These are phyloP conservation scores for Thalassaphorura encarpata DNA, from an alignment of 1,140 invertebrate species.

Conservation along the genomic window DNA sequence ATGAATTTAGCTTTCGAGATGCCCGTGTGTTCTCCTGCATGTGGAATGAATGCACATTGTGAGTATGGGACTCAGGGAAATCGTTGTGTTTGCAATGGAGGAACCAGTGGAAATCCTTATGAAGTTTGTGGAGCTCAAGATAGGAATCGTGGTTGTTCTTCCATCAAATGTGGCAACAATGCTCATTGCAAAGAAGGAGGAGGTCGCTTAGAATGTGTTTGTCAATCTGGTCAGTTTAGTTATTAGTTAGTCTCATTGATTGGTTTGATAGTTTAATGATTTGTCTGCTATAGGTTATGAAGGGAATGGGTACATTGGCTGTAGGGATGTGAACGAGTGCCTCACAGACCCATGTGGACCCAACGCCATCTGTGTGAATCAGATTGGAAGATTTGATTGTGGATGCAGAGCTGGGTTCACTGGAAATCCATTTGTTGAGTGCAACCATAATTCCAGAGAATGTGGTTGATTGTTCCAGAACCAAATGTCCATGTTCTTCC, in stretches of 20 bases:
- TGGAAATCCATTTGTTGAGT: slow-evolving; percentile 75
- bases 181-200: slow-evolving; percentile 64
- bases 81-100: slow-evolving; percentile 69
- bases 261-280: neutral
- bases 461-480: slow-evolving; percentile 47
- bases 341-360: slow-evolving; percentile 56
- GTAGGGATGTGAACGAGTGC: slow-evolving; percentile 62
- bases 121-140: slow-evolving; percentile 58
- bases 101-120: slow-evolving; percentile 77
- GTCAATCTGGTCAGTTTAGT: neutral
- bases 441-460: slow-evolving; percentile 38
- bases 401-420: slow-evolving; percentile 66
- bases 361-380: slow-evolving; percentile 80
- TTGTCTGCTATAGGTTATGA: too few species aligned
- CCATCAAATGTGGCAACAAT: slow-evolving; percentile 60
- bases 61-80: slow-evolving; percentile 64
- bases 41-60: slow-evolving; percentile 74
- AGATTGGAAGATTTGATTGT: slow-evolving; percentile 69
- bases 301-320: slow-evolving; percentile 76
- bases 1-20: slow-evolving; percentile 59
- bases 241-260: neutral
- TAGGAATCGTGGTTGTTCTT: slow-evolving; percentile 55
- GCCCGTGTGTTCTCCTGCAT: slow-evolving; percentile 65
- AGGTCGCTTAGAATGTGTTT: slow-evolving; percentile 62
- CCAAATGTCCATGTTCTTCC: slow-evolving; percentile 50